Conservation (phyloP, 2,797 vertebrate genomes). For the Taeniopygia guttata region DNA sequence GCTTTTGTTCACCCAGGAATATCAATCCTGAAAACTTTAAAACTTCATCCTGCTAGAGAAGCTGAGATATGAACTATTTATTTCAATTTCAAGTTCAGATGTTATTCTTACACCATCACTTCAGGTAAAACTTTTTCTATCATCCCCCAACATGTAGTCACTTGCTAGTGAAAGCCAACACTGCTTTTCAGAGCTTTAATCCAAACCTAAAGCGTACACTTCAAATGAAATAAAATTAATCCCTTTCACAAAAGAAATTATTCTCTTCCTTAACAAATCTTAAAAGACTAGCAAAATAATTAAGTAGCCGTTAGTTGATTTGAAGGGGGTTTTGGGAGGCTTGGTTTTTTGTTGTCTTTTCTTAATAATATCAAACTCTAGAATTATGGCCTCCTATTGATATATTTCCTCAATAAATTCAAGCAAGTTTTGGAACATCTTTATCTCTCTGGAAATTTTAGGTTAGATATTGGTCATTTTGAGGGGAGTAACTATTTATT, state of each 20-base stretch:
- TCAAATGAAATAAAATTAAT: background rate
- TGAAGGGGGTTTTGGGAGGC: fast-evolving
- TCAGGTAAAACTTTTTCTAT: background rate
- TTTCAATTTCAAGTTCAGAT: background rate
- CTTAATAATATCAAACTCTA: background rate
- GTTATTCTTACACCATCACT: background rate
- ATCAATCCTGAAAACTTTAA: background rate
- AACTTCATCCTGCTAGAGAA: background rate
- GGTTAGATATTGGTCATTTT: background rate
- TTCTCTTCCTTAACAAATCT: background rate
- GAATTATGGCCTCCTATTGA: background rate
- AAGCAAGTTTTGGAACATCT: background rate
- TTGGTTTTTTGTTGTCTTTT: background rate
- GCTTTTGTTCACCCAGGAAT: background rate
- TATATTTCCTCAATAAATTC: background rate
- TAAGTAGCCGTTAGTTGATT: background rate
- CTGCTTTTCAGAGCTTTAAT: background rate
- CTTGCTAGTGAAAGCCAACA: background rate
- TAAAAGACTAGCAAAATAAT: background rate
- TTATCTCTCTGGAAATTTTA: background rate
- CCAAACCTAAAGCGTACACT: background rate
- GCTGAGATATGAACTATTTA: background rate
- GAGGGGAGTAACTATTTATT: background rate
- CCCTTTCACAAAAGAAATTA: background rate
- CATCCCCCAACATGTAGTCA: background rate